Evolutionary conservation across 2,888 invertebrate species (phyloP), one percentile per base, ranked within the genome.

Genomic region (Cheilosia variabilis): DNA sequence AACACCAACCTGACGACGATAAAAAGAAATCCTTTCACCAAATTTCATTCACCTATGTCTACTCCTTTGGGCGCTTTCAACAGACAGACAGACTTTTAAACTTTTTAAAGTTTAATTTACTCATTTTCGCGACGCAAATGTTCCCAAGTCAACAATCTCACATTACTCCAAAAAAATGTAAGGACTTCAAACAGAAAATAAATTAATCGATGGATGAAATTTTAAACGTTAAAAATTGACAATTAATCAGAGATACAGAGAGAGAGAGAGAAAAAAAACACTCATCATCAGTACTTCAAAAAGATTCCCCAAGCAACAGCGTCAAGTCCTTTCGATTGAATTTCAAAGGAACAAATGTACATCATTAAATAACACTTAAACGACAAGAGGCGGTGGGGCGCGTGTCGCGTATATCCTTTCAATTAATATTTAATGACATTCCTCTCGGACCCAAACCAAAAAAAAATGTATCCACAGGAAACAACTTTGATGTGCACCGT

Each of bases 331-430:
- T 45, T 71, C 79, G 79, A 84, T 84, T 76, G 50, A 76, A 71
- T 84, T 79, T 84, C 84, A 84, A 84, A 84, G 79, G 55, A 79
- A 47, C 71, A 71, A 69, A 79, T 75, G 27, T 65, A 79, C 79
- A 53, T 79, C 79, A 69, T 84, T 79, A 84, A 79, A 79, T 84
- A 79, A 71, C 79, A 79, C 75, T 79, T 75, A 71, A 71, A 50
- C 31, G 31, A 22, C 24, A 53, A 62, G 34, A 9, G 13, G 5
- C 43, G 9, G 47, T 45, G 31, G 19, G 27, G 22, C 31, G 58
- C 41, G 63, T 69, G 58, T 68, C 78, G 71, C 58, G 82, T 84
- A 79, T 75, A 84, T 84, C 84, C 79, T 79, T 76, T 79, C 84
- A 84, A 78, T 79, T 79, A 79, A 75, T 84, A 79, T 75, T 79